A percentile compares a stretch with the other conserved stretches of the same genome.
These are phyloP conservation scores for Psix sp. DNA, from an alignment of 1,140 invertebrate species.

Conservation along the genomic window DNA sequence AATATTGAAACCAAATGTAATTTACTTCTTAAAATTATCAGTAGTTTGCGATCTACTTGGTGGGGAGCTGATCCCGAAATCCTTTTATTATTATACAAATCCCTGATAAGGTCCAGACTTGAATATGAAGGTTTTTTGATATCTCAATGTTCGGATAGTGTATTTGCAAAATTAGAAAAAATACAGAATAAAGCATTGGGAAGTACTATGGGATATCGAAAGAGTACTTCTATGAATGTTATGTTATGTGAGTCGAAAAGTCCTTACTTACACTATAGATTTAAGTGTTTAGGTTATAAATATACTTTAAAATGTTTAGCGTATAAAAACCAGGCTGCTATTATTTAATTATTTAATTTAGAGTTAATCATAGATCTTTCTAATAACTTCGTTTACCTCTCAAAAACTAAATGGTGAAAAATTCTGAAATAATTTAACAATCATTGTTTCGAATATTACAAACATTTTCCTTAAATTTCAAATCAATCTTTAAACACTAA, in stretches of 20 bases:
- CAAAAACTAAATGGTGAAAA: too few relatives aligned
- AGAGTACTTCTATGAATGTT: neutral
- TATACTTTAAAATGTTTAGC: neutral
- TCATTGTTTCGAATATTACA: too few relatives aligned
- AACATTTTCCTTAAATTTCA: too few relatives aligned
- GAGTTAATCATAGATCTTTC: too few relatives aligned
- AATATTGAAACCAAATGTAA: neutral
- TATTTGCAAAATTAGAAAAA: conserved; percentile 3
- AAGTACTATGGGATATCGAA: too few relatives aligned
- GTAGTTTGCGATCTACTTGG: conserved; percentile 17
- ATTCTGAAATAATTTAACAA: too few relatives aligned
- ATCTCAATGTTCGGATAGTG: neutral
- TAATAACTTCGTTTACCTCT: too few relatives aligned
- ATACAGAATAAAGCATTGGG: too few relatives aligned
- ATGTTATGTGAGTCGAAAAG: neutral
- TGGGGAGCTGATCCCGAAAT: conserved; percentile 17
- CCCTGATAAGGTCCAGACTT: conserved; percentile 9
- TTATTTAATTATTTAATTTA: neutral
- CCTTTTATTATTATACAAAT: conserved; percentile 6
- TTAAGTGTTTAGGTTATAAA: conserved; percentile 1
- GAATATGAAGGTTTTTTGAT: conserved; percentile 22
- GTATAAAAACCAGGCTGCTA: neutral
- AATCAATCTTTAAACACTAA: too few relatives aligned
- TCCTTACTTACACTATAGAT: neutral
- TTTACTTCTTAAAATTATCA: conserved; percentile 3